phyloP scores from a whole-genome alignment of 2,797 vertebrate genomes.

The Melanotaenia trifasciata region DNA sequence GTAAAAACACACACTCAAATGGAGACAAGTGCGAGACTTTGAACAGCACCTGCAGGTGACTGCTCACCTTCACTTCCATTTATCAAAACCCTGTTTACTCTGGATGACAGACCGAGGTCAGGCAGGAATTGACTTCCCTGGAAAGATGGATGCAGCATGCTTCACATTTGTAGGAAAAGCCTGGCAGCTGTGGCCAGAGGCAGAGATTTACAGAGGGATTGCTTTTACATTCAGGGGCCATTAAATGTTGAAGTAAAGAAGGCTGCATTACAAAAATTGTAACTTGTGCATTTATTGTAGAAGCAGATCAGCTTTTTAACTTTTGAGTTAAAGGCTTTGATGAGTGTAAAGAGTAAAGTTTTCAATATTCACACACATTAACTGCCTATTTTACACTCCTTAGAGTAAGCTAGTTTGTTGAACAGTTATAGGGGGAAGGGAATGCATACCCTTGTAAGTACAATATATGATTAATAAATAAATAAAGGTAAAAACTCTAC shows the following conservation, averaged over 20 bases:
- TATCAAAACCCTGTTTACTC: constrained; percentile 93
- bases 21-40: constrained; percentile 81
- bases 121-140: constrained; percentile 87
- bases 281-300: background rate
- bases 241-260: background rate
- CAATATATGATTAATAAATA: constrained; percentile 6
- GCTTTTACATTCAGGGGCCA: constrained; percentile 27
- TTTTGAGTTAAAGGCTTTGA: constrained; percentile 11
- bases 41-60: constrained; percentile 94
- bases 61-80: constrained; percentile 96
- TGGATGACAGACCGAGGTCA: constrained; percentile 87
- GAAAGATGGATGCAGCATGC: constrained; percentile 82
- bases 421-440: constrained; percentile 1
- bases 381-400: constrained; percentile 13
- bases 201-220: constrained; percentile 36
- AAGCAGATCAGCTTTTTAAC: background rate
- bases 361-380: constrained; percentile 15
- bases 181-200: constrained; percentile 51
- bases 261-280: too few relatives aligned
- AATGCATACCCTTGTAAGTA: background rate
- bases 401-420: background rate
- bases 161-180: constrained; percentile 51
- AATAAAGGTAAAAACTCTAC: constrained; percentile 1
- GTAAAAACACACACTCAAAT: constrained; percentile 85
- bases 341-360: constrained; percentile 4